Conservation (phyloP, 2,888 invertebrate species). For the Ellobium chinense region DNA sequence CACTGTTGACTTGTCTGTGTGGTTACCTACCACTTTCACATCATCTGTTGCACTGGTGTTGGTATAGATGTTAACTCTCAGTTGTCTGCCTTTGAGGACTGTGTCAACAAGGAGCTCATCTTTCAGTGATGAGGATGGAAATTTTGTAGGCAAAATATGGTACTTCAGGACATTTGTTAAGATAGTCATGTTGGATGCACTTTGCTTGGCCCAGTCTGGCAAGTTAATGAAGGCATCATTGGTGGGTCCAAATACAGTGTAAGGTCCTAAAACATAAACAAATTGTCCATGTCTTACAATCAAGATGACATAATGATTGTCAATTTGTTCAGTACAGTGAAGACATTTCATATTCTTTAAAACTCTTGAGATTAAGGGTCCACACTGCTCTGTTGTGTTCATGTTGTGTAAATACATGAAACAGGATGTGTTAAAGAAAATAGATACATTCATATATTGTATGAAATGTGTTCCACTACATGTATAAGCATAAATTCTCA, state of each 20-base stretch:
- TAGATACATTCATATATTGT: too few species aligned
- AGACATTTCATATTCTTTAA: not conserved
- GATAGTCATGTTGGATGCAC: constrained; percentile 51
- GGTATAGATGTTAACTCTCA: constrained; percentile 63
- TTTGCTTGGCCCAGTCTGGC: constrained; percentile 49
- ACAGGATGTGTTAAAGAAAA: too few species aligned
- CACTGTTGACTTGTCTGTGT: too few species aligned
- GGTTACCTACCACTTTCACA: constrained; percentile 38
- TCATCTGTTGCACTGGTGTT: constrained; percentile 34
- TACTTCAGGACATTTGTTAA: constrained; percentile 57
- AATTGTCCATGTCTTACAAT: too few species aligned
- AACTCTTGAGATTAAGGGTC: too few species aligned
- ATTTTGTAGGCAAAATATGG: constrained; percentile 56
- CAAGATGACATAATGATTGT: too few species aligned
- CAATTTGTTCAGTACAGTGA: not conserved
- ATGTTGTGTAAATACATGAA: too few species aligned
- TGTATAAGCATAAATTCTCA: too few species aligned
- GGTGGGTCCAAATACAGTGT: constrained; percentile 62
- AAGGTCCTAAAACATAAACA: constrained; percentile 56
- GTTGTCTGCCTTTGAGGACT: constrained; percentile 45
- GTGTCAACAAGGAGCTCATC: constrained; percentile 56
- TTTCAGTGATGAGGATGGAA: constrained; percentile 52
- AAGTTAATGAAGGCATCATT: constrained; percentile 54
- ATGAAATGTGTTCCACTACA: too few species aligned
- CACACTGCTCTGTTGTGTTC: too few species aligned